Evolutionary conservation across 1,140 invertebrate species (phyloP).

Genomic region (Pseudomyrmex concolor): DNA sequence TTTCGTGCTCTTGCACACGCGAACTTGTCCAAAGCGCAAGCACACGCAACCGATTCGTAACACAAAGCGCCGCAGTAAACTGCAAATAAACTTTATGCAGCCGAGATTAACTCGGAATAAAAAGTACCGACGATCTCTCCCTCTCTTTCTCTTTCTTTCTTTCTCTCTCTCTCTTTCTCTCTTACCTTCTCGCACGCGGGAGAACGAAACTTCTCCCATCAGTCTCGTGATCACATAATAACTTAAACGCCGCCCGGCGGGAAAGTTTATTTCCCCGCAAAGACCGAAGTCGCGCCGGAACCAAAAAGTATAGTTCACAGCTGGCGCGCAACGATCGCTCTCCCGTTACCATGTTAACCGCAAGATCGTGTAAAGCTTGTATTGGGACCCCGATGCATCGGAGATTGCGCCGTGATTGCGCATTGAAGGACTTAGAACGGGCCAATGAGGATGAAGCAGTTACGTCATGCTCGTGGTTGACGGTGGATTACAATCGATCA

Average conservation of each 20-base stretch:
- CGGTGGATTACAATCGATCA: conserved; percentile 38
- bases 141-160: too few species aligned
- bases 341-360: conserved; percentile 30
- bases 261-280: conserved; percentile 35
- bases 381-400: conserved; percentile 18
- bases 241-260: conserved; percentile 19
- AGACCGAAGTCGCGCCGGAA: conserved; percentile 20
- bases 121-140: conserved; percentile 20
- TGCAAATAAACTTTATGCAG: conserved; percentile 46
- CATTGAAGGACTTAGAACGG: conserved; percentile 7
- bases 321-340: conserved; percentile 1
- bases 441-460: conserved; percentile 27
- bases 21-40: conserved; percentile 9
- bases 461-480: conserved; percentile 19
- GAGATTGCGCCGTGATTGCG: conserved; percentile 14
- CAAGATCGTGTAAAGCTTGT: conserved; percentile 16
- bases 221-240: conserved; percentile 58
- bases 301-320: conserved; percentile 22
- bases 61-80: conserved; percentile 28
- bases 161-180: neutral
- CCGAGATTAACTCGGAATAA: conserved; percentile 45
- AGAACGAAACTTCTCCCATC: conserved; percentile 33
- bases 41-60: conserved; percentile 33
- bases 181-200: neutral
- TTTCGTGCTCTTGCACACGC: conserved; percentile 20